Conservation (phyloP, 2,113 vertebrate genomes). For the Larimichthys crocea region DNA sequence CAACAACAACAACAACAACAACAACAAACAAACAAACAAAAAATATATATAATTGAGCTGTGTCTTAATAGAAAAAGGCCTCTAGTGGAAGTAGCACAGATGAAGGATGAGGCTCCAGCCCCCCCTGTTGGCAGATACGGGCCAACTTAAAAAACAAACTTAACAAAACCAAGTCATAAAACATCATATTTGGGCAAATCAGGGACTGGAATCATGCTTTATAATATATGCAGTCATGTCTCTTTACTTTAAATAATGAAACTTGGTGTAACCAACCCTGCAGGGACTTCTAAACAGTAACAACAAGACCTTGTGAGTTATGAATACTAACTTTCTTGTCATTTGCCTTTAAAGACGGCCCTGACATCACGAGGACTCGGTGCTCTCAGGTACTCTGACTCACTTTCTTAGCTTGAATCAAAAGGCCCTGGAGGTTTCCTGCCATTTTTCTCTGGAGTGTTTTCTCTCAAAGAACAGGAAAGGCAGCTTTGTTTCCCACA, state of each 20-base stretch:
- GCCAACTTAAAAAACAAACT: not conserved
- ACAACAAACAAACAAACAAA: not conserved
- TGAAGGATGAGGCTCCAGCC: not conserved
- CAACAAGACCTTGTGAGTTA: not conserved
- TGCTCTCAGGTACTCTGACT: conserved; percentile 59
- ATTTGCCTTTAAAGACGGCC: conserved; percentile 21
- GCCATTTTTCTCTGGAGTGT: conserved; percentile 80
- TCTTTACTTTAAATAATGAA: not conserved
- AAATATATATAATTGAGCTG: not conserved
- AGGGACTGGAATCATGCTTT: not conserved
- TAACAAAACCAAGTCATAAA: not conserved
- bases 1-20: not conserved
- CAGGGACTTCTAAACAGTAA: not conserved
- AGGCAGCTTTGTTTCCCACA: conserved; percentile 77
- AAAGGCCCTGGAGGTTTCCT: conserved; percentile 81
- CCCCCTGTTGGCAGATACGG: conserved; percentile 25
- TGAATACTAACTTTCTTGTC: not conserved
- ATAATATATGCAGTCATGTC: not conserved
- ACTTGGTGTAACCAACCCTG: not conserved
- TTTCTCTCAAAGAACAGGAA: conserved; percentile 78
- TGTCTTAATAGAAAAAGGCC: not conserved
- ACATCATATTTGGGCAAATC: not conserved
- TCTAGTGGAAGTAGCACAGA: not conserved
- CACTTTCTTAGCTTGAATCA: conserved; percentile 73
- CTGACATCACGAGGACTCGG: conserved; percentile 19